Base-by-base conservation (phyloP, 2,888 invertebrate genomes). In the Diaphora mendica region DNA sequence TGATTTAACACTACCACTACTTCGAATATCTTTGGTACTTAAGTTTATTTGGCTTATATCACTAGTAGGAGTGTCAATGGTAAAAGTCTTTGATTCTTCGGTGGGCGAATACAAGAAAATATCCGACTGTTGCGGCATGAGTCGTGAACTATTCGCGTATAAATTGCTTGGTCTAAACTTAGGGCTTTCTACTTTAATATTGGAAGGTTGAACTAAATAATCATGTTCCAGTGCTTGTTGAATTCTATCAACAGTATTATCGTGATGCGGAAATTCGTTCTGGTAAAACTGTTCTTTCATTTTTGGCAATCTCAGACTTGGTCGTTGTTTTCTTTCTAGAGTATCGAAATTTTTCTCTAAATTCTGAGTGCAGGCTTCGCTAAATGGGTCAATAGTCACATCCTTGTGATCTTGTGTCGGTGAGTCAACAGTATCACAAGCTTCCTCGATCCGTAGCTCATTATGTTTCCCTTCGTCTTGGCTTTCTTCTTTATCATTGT, bases 151-250 rank as follows among this genome's bases (percentile, higher is more conserved):
- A 79, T 95, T 95, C 0, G 94, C 94, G 80, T 95, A 95, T 64
- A 95, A 84, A 79, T 95, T 95, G 79, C 93, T 94, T n/a, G 94
- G 95, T 86, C 95, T 87, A 84, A 94, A 94, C 83, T 95, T 95
- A 0, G 96, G 96, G 62, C 92, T 92, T 77, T 94, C 94, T 67
- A 97, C 96, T 86, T 97, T 97, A 70, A 96, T 96, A 82, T 97
- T 97, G 1, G 97, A 96, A 1, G 97, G 97, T 83, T 97, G 97
- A 71, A 97, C 91, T 66, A 97, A 92, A 79, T 97, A 97, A 82
- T 97, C 97, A 77, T 96, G 95, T 86, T 96, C 96, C 59, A 96
- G 91, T 0, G 96, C 96, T 89, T 95, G 95, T 81, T 96, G 96
- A 62, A 96, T 93, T 77, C 93, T 91, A 68, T 91, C 92, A 5